Base-by-base conservation (phyloP, 2,797 vertebrate species). In the Taeniopygia guttata region DNA sequence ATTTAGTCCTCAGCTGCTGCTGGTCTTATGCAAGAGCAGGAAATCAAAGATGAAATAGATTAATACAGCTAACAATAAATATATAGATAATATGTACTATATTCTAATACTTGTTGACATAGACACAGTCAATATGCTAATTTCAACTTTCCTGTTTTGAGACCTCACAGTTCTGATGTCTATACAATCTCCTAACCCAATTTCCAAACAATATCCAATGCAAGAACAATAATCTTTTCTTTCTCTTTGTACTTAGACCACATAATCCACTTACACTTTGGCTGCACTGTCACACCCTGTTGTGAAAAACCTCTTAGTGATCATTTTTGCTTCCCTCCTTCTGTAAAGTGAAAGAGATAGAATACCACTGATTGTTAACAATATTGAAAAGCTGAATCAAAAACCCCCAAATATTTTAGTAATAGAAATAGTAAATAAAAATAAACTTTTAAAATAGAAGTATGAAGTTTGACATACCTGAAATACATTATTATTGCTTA, bases 21-120 rank as follows among this genome's bases (percentile, higher is more conserved):
- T 82, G n/a, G 25, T n/a, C 26, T 11, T 60, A 36, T 27, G 48
- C 4, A 79, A 75, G 48, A 62, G 30, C 14, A 87, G 18, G 9
- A 72, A 87, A 73, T 66, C 29, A 73, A 70, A 87, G 32, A 29
- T 63, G 19, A 89, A 96, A 92, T 54, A 40, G 11, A 87, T 84
- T 80, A 80, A 77, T 58, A 79, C 5, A 92, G 16, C 4, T 81
- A 52, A 95, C 7, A 17, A 42, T 52, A 64, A 73, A 68, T 69
- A 27, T 32, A 42, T 10, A 38, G 5, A 26, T n/a, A 56, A 30
- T 32, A 34, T 42, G 3, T 40, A 42, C 11, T 72, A 32, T 52
- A 70, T n/a, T 32, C 11, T 45, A 49, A 9, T 51, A 59, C 52
- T 34, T 87, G 10, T 67, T 74, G 34, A 16, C 12, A 16, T 4